Base-by-base conservation (phyloP, 2,888 invertebrate species). In the Crematogaster levior region DNA sequence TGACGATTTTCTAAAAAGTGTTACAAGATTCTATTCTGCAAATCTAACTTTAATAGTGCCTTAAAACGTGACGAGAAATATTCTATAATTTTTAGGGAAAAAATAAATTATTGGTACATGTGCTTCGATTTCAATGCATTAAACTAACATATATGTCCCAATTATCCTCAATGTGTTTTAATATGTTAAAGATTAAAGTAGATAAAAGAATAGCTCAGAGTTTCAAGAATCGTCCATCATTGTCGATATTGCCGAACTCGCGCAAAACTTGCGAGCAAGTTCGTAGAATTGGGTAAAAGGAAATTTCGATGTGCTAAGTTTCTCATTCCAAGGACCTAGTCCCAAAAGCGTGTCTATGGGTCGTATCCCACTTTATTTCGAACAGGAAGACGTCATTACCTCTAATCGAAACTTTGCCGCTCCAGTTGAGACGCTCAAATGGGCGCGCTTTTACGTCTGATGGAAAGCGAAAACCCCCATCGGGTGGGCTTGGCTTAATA, bases 391-490 rank as follows among this genome's bases (percentile, higher is more conserved):
- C 56, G 9, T 70, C 68, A 68, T 77, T 77, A 70, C 43, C 34
- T 58, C 56, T 68, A 68, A 77, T 77, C 77, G 70, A 58, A 77
- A 77, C 77, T 56, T 46, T 77, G 43, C 77, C 77, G 77, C 43
- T 77, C 77, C 77, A 77, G 68, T 77, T 68, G 77, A 70, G 30
- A 30, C 56, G 70, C 43, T 68, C 34, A 43, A 56, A 70, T 68
- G 43, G 56, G 56, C 70, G 77, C 68, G 68, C 24, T 43, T 46
- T 43, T 43, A 51, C 10, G 53, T 46, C 70, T 34, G 34, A 77
- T 68, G 63, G 43, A 77, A 68, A 77, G 70, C 77, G 77, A 77
- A 77, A 77, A 77, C 68, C 70, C 65, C 43, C 70, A 68, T 68
- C 56, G 40, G 9, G 18, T n/a, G 53, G 40, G 77, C 68, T 53